Evolutionary conservation across 2,797 vertebrate species (phyloP).

Genomic region (Coranthus polyacanthus): DNA sequence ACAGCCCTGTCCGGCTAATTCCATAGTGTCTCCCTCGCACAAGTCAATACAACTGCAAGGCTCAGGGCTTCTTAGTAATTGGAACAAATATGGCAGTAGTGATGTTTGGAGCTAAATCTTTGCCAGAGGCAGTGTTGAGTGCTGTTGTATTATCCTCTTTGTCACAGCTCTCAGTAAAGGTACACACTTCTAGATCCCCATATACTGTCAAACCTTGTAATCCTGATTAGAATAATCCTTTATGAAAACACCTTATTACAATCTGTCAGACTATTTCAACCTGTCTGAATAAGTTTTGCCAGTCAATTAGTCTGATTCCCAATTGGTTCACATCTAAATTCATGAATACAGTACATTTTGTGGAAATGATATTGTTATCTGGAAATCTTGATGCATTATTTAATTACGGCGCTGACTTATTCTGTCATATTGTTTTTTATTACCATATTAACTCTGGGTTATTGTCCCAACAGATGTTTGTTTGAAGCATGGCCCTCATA

Average conservation of each 20-base stretch:
- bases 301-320: conserved; percentile 34
- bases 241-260: conserved; percentile 53
- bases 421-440: conserved; percentile 19
- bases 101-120: conserved; percentile 76
- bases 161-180: conserved; percentile 68
- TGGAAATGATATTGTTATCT: background rate
- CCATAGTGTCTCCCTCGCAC: conserved; percentile 71
- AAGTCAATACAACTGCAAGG: conserved; percentile 90
- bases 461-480: conserved; percentile 52
- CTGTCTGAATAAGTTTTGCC: conserved; percentile 53
- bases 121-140: conserved; percentile 70
- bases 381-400: too few species aligned
- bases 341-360: background rate
- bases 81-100: conserved; percentile 87
- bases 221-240: conserved; percentile 64
- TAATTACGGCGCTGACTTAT: conserved; percentile 32
- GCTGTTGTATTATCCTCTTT: conserved; percentile 71
- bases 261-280: conserved; percentile 2
- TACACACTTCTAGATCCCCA: conserved; percentile 53
- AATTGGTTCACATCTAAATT: conserved; percentile 18
- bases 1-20: conserved; percentile 73
- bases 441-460: conserved; percentile 44
- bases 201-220: conserved; percentile 57
- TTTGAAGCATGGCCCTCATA: conserved; percentile 48
- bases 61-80: conserved; percentile 91